Base-by-base conservation (phyloP, 2,797 vertebrate species). In the Crocidura indochinensis region DNA sequence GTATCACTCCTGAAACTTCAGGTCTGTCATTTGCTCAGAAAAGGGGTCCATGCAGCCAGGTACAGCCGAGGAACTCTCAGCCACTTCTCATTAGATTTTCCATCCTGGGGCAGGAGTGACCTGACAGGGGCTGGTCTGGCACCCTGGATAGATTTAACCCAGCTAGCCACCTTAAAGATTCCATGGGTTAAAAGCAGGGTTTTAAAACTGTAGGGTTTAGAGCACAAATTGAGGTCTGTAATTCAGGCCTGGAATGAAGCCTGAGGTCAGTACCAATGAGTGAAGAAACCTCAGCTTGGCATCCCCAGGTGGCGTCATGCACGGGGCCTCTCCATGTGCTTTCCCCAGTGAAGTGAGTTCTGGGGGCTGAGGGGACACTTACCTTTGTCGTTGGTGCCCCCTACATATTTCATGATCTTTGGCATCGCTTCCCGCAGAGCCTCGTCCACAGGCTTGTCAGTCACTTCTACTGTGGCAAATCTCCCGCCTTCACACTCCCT, bases 351-450 rank as follows among this genome's bases (percentile, higher is more conserved):
- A 53, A 53, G 5, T 8, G 69, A 90, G 87, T 2, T 17, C 38
- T 38, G 38, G 8, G 22, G 9, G 67, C 9, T 1, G 56, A 29
- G 64, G 26, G n/a, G 6, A 1, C 19, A 51, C 97, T 98, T 95
- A 99, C 99, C 98, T 96, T 98, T 98, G 74, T 99, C 98, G 1
- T 99, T 99, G 97, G 97, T 98, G 56, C 99, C 99, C 0, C 99
- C 99, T 1, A 98, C 98, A 49, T 99, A 99, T 97, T 98, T 99
- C 49, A 99, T 97, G 84, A 99, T 98, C 95, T 98, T 99, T 76
- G 98, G 97, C 87, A 97, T 98, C 4, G 98, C 98, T 96, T 99
- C 99, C n/a, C 98, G 98, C 0, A 98, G 97, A 68, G 98, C 98
- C 91, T 99, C 99, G 49, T 99, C 98, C n/a, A 99, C 99, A 0